phyloP scores from a whole-genome alignment of 2,797 vertebrate genomes.

The Chloroceryle inda region DNA sequence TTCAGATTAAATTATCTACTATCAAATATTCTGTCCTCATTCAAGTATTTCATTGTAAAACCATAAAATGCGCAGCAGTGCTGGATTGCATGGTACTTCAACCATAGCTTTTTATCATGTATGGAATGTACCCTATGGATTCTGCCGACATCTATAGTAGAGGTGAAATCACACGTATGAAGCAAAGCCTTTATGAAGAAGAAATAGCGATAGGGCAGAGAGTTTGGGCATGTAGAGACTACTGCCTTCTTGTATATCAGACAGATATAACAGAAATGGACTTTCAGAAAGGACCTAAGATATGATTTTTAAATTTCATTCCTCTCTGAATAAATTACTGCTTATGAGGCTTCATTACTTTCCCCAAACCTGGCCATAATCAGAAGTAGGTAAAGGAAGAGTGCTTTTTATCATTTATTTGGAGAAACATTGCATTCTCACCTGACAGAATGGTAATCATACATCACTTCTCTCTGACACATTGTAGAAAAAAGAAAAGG shows the following conservation, averaged over 20 bases:
- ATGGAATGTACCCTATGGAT: rapidly evolving
- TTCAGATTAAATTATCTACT: not conserved
- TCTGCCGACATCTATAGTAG: not conserved
- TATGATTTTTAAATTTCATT: not conserved
- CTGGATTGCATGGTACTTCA: not conserved
- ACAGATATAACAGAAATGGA: not conserved
- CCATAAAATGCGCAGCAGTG: not conserved
- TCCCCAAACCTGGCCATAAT: not conserved
- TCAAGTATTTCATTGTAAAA: not conserved
- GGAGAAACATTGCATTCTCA: not conserved
- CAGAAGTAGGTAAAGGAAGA: not conserved
- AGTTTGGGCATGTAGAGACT: not conserved
- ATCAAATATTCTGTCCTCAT: not conserved
- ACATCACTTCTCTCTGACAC: not conserved
- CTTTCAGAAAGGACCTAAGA: not conserved
- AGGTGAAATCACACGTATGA: not conserved
- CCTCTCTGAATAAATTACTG: slow-evolving; percentile 8
- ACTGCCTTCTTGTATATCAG: not conserved
- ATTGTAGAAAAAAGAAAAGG: not conserved
- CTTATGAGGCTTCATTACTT: not conserved
- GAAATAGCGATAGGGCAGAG: not conserved
- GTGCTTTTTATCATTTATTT: not conserved
- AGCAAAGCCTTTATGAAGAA: not conserved
- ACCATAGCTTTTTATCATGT: rapidly evolving
- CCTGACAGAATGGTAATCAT: not conserved